Base-by-base conservation (phyloP, 2,797 vertebrate species). In the Hafferia zeledoni region DNA sequence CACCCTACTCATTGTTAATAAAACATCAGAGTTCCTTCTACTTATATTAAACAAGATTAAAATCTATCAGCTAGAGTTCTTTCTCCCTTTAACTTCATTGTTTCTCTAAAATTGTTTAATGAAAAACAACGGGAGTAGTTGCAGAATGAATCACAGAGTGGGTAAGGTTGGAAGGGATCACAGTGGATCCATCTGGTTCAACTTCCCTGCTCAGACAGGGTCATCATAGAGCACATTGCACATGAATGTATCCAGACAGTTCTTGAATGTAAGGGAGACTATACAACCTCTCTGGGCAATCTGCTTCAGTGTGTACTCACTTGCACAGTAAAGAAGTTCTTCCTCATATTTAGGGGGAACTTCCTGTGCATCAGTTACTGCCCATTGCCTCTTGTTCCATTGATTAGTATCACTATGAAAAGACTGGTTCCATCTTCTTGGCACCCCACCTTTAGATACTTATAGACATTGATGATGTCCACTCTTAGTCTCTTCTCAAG, bases 161-260 rank as follows among this genome's bases (percentile, higher is more conserved):
- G 41, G 17, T 68, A 27, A 35, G 0, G 5, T 3, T 68, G 41
- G 31, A 43, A 68, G 22, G 22, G 15, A 41, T 19, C 14, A 23
- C 25, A 68, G 8, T 1, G 10, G 10, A 5, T 47, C 47, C 47
- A 31, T 27, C 25, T 61, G 41, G 2, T 28, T 15, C 31, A 82
- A 47, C 3, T 12, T 75, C 27, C 25, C 22, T 71, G 10, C 15
- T 61, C 31, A 47, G 3, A 11, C 11, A 39, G n/a, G 6, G 30
- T 33, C 33, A 27, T 41, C 46, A 30, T 4, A 23, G 13, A 67
- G 25, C 15, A 35, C 17, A 1, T 60, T 31, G 22, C 6, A 17
- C 13, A 37, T 35, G 4, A n/a, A 19, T 61, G 6, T 12, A 1
- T 25, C 22, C 22, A 35, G 61, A 17, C 0, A 0, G 7, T 49